phyloP scores from a whole-genome alignment of 2,797 vertebrate species.

The Gadopsis bispinosus region DNA sequence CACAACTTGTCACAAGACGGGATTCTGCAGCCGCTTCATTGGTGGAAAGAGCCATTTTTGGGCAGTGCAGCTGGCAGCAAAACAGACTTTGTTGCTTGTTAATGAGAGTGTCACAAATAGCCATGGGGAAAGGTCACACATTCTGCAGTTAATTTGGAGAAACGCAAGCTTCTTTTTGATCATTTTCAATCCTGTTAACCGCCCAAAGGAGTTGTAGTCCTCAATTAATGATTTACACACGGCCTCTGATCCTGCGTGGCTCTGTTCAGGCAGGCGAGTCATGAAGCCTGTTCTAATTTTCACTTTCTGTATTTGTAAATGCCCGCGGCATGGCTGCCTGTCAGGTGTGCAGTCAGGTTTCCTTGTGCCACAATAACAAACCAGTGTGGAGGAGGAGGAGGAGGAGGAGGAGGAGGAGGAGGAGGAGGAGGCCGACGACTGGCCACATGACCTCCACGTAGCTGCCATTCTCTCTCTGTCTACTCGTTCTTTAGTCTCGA shows the following conservation, averaged over 20 bases:
- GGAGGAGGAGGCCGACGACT: background rate
- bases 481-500: background rate
- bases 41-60: background rate
- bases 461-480: constrained; percentile 35
- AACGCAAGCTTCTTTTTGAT: constrained; percentile 8
- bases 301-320: background rate
- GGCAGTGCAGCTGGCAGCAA: background rate
- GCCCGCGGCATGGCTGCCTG: background rate
- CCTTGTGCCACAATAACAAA: background rate
- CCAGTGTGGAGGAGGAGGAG: background rate
- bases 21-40: background rate
- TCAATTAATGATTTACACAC: constrained; percentile 3
- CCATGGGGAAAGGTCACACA: constrained; percentile 14
- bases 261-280: background rate
- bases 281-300: constrained; percentile 5
- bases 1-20: background rate
- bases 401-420: no score
- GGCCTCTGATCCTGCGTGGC: background rate
- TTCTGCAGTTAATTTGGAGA: background rate
- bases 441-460: background rate
- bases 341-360: background rate
- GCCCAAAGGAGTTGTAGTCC: background rate
- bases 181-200: background rate
- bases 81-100: background rate
- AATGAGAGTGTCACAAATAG: constrained; percentile 27